A percentile compares a stretch with the other conserved stretches of the same genome.
Evolutionary conservation across 92 coral and sea anemone species (phyloP).

Genomic region (Actinostola sp.): DNA sequence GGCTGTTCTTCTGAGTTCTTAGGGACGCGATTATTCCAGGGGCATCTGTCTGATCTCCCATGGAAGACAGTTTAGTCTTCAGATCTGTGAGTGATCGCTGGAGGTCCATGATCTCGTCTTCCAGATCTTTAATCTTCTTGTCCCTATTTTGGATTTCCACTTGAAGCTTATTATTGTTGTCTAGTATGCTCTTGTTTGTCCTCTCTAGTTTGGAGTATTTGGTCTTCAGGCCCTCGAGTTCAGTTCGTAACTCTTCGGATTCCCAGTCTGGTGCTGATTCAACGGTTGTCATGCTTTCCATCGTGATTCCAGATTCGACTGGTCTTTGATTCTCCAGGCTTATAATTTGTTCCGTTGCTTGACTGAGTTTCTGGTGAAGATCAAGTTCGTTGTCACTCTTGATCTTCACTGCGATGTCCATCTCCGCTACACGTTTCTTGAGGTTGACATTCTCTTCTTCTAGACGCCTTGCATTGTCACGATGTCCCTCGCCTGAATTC

Average conservation of each 20-base stretch:
- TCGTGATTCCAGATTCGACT: slow-evolving; percentile 47
- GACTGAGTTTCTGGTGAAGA: slow-evolving; percentile 70
- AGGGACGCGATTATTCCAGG: slow-evolving; percentile 84
- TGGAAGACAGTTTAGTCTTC: slow-evolving; percentile 72
- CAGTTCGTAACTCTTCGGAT: slow-evolving; percentile 70
- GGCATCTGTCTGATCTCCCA: slow-evolving; percentile 87
- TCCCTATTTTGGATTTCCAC: slow-evolving; percentile 60
- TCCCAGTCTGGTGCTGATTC: slow-evolving; percentile 83
- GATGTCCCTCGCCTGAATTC: slow-evolving; percentile 79
- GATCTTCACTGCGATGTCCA: slow-evolving; percentile 63
- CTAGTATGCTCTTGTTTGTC: slow-evolving; percentile 63
- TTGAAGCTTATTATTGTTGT: slow-evolving; percentile 74
- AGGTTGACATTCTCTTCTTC: slow-evolving; percentile 83
- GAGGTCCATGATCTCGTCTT: slow-evolving; percentile 84
- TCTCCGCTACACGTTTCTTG: slow-evolving; percentile 76
- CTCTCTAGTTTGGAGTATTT: slow-evolving; percentile 81
- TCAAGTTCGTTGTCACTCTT: slow-evolving; percentile 82
- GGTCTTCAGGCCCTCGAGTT: slow-evolving; percentile 76
- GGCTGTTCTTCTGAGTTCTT: slow-evolving; percentile 77
- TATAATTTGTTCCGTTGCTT: slow-evolving; percentile 73
- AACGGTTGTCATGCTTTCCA: slow-evolving; percentile 30
- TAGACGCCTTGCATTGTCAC: slow-evolving; percentile 82
- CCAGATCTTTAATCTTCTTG: slow-evolving; percentile 73
- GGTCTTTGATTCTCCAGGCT: slow-evolving; percentile 61
- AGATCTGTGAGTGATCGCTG: slow-evolving; percentile 77